Percentiles rank a stretch among this genome's conserved stretches.
These are phyloP conservation scores for Alaudala cheleensis DNA, from an alignment of 2,113 vertebrate species.

Conservation along the genomic window DNA sequence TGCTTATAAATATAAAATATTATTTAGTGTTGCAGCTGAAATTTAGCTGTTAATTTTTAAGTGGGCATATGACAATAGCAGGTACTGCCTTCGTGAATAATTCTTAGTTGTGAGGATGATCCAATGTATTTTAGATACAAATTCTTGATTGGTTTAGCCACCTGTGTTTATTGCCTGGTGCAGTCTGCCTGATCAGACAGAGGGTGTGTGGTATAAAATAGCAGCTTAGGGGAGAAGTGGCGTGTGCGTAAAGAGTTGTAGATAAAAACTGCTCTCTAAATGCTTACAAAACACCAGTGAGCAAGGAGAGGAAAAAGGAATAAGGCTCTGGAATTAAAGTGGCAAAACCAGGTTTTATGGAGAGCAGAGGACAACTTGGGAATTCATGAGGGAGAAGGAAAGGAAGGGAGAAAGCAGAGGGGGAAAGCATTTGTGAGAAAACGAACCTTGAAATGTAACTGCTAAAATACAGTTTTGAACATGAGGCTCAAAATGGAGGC, in stretches of 20 bases:
- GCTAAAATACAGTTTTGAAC: slow-evolving; percentile 57
- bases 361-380: not conserved
- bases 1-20: not conserved
- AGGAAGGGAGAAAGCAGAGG: not conserved
- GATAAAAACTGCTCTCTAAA: slow-evolving; percentile 47
- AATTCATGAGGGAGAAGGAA: not conserved
- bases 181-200: not conserved
- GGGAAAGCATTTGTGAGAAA: not conserved
- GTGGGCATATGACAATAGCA: not conserved
- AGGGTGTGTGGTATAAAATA: not conserved
- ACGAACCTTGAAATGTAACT: slow-evolving; percentile 36
- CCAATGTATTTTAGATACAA: not conserved
- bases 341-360: not conserved
- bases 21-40: not conserved
- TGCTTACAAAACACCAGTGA: slow-evolving; percentile 32
- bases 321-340: not conserved
- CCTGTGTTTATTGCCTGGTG: not conserved
- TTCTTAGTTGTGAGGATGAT: not conserved
- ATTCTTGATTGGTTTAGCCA: not conserved
- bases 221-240: not conserved
- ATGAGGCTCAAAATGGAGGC: slow-evolving; percentile 73
- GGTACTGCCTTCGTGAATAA: not conserved
- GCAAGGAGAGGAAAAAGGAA: not conserved
- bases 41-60: not conserved
- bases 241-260: slow-evolving; percentile 21